Percentiles rank a stretch among this genome's conserved stretches.
phyloP scores from a whole-genome alignment of 2,888 invertebrate species.

The Morinoia aosen region DNA sequence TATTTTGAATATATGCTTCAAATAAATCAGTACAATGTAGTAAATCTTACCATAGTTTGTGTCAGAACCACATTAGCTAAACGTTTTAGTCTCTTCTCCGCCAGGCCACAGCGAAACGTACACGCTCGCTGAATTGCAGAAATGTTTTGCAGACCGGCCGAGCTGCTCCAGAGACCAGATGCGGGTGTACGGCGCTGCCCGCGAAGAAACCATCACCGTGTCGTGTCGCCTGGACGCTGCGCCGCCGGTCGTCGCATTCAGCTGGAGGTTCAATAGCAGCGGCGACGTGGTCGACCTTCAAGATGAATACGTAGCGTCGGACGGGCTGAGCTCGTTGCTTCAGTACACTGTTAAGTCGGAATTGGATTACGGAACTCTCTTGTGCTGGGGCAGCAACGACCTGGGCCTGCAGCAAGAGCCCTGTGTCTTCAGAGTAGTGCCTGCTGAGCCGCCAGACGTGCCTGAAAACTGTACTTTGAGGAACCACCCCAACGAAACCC shows the following conservation, averaged over 20 bases:
- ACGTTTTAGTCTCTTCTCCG: too few species aligned
- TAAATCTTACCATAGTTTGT: too few species aligned
- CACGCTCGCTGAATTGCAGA: not conserved
- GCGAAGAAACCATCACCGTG: conserved; percentile 63
- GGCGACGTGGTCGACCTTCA: conserved; percentile 65
- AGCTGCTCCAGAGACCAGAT: conserved; percentile 63
- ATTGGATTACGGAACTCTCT: conserved; percentile 86
- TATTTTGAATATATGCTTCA: too few species aligned
- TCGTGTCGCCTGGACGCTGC: conserved; percentile 66
- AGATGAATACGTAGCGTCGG: conserved; percentile 59
- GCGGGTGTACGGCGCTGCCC: conserved; percentile 66
- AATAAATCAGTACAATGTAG: too few species aligned
- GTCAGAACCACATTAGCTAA: too few species aligned
- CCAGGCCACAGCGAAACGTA: too few species aligned
- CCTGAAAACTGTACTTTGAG: conserved; percentile 62
- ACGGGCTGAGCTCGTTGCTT: conserved; percentile 60
- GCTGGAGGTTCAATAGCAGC: conserved; percentile 67
- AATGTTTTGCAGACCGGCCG: conserved; percentile 61
- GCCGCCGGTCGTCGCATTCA: conserved; percentile 64
- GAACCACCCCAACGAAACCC: conserved; percentile 63
- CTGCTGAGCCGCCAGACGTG: conserved; percentile 71
- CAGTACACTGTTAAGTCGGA: conserved; percentile 62
- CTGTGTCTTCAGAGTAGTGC: conserved; percentile 91
- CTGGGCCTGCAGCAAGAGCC: conserved; percentile 88
- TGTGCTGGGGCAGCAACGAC: conserved; percentile 87